Conservation (phyloP, 64 coral and sea anemone genomes). For the Pocillopora verrucosa region DNA sequence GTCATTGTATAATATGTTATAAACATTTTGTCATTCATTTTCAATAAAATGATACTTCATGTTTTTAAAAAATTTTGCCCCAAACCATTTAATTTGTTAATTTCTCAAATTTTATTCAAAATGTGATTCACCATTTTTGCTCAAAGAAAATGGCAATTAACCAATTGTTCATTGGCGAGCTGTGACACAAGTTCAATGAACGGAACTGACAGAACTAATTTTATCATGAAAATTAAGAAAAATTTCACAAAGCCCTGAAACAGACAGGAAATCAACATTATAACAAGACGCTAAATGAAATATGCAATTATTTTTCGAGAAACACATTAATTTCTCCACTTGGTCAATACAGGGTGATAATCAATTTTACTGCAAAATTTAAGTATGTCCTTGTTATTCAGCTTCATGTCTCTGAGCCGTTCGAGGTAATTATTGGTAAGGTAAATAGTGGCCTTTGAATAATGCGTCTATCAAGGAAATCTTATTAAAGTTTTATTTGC, state of each 20-base stretch:
- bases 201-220: neutral
- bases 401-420: neutral
- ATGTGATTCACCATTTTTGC: neutral
- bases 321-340: neutral
- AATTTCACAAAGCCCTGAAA: neutral
- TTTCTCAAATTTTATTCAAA: neutral
- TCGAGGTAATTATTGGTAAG: neutral
- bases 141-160: neutral
- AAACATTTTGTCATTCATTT: too few relatives aligned
- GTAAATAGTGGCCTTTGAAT: neutral
- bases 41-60: too few relatives aligned
- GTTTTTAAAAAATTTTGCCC: too few relatives aligned
- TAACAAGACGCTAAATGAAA: neutral
- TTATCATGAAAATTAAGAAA: neutral
- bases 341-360: neutral
- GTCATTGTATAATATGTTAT: too few relatives aligned
- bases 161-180: neutral
- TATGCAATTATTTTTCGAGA: neutral
- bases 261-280: neutral
- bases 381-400: neutral
- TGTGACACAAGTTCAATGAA: neutral
- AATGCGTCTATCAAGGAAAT: neutral
- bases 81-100: too few relatives aligned
- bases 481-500: slow-evolving; percentile 15
- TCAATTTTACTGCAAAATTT: neutral